A percentile compares a stretch with the other conserved stretches of the same genome.
These are phyloP conservation scores for Rotaria magnacalcarata DNA, from an alignment of 2,888 invertebrate species.

Conservation along the genomic window DNA sequence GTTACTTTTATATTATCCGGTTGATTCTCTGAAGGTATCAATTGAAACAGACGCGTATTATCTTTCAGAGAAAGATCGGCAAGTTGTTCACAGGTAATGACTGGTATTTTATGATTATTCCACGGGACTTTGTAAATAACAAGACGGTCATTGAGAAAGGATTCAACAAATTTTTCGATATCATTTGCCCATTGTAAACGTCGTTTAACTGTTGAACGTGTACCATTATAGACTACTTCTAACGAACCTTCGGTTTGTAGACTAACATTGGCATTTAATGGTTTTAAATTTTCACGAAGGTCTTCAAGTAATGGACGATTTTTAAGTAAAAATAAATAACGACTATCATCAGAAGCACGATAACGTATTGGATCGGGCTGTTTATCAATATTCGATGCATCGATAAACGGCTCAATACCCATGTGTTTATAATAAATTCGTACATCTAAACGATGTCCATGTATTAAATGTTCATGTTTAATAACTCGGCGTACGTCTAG, in stretches of 20 bases:
- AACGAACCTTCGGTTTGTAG: constrained; percentile 11
- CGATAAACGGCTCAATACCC: constrained; percentile 24
- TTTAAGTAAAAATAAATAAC: constrained; percentile 17
- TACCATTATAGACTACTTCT: neutral
- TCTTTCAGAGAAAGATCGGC: constrained; percentile 12
- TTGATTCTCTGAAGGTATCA: neutral
- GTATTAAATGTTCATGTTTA: constrained; percentile 25
- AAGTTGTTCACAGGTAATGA: neutral
- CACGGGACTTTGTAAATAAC: neutral
- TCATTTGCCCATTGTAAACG: constrained; percentile 29
- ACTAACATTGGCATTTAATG: neutral
- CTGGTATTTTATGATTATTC: neutral
- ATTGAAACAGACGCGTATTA: constrained; percentile 1
- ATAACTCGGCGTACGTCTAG: constrained; percentile 5
- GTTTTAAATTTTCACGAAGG: constrained; percentile 6
- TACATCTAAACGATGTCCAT: constrained; percentile 1
- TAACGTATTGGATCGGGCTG: neutral
- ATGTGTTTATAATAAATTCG: constrained; percentile 15
- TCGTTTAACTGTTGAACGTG: neutral
- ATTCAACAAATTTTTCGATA: neutral
- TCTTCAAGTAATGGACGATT: constrained; percentile 30
- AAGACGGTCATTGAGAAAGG: neutral
- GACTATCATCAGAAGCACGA: constrained; percentile 2
- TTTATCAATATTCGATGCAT: neutral
- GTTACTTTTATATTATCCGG: neutral